Evolutionary conservation across 2,113 vertebrate genomes (phyloP).

Genomic region (Gymnocephalus cernua): DNA sequence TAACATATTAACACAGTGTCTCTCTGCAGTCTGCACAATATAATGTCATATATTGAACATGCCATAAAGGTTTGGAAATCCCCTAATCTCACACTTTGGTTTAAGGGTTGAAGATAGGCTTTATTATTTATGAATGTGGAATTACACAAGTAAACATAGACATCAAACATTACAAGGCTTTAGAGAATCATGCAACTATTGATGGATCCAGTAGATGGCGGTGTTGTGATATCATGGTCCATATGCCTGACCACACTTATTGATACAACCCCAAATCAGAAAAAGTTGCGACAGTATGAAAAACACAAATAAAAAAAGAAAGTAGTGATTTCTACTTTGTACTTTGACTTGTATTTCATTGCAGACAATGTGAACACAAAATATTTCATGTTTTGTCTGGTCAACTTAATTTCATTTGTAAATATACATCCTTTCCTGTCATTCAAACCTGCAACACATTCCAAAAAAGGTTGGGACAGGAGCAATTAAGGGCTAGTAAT

Average conservation of each 20-base stretch:
- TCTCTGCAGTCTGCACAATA: neutral
- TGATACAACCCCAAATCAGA: no score
- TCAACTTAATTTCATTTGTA: no score
- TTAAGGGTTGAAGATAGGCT: neutral
- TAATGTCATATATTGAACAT: neutral
- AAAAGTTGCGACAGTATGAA: no score
- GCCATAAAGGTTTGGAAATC: neutral
- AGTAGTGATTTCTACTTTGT: no score
- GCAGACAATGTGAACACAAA: no score
- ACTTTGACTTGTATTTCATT: no score
- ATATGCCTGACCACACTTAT: neutral
- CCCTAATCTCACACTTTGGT: neutral
- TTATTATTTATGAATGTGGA: neutral
- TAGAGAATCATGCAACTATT: neutral
- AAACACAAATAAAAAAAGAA: no score
- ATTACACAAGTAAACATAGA: neutral
- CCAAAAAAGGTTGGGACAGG: no score
- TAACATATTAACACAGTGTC: neutral
- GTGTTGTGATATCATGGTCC: neutral
- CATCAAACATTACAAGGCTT: neutral
- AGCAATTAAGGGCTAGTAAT: no score
- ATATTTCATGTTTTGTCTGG: no score
- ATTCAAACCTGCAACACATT: no score
- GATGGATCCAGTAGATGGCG: constrained; percentile 22
- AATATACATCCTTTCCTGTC: no score